Conservation (phyloP, 1,140 invertebrate genomes). For the Temnothorax nylanderi region DNA sequence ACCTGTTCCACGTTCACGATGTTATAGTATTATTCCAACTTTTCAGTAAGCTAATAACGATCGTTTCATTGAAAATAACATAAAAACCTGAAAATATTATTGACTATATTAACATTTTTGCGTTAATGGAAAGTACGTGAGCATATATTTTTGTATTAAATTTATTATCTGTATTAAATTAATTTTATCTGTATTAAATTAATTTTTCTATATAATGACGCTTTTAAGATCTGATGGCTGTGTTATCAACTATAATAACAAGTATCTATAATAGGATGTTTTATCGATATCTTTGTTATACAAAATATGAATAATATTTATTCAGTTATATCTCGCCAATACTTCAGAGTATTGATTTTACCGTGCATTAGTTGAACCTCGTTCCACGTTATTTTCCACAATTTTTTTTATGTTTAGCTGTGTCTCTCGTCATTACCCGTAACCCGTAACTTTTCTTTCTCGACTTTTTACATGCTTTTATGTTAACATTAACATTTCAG, state of each 20-base stretch:
- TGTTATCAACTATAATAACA: not conserved
- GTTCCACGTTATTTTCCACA: not conserved
- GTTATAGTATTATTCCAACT: not conserved
- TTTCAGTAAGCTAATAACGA: not conserved
- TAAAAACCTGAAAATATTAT: not conserved
- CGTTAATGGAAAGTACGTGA: not conserved
- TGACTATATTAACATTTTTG: not conserved
- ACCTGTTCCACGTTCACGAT: not conserved
- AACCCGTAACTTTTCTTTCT: not conserved
- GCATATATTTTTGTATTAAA: not conserved
- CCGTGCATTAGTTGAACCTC: not conserved
- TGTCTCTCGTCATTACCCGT: not conserved
- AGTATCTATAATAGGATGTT: not conserved
- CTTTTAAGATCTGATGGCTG: too few relatives aligned
- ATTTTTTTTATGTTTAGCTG: not conserved
- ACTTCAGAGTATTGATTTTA: constrained; percentile 30
- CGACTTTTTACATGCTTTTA: not conserved
- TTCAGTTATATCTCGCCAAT: constrained; percentile 6
- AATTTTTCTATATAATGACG: not conserved
- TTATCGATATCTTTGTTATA: constrained; percentile 1
- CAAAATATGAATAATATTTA: not conserved
- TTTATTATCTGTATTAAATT: not conserved
- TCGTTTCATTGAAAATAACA: not conserved
- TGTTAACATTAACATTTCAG: not conserved
- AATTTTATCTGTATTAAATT: not conserved